These are phyloP conservation scores for Aeoliscus strigatus DNA, from an alignment of 2,797 vertebrate genomes.

Conservation along the genomic window DNA sequence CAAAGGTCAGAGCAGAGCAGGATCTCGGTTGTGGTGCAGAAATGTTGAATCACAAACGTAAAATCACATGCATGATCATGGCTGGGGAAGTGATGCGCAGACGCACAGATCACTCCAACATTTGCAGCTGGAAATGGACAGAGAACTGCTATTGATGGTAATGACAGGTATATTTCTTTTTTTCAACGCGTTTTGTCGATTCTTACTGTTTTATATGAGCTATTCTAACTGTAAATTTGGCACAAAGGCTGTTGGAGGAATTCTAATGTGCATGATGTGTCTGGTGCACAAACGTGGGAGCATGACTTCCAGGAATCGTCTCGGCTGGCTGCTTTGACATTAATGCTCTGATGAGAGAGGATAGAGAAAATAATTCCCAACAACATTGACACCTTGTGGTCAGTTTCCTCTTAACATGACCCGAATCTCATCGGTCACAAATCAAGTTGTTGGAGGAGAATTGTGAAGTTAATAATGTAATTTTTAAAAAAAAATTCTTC, in stretches of 20 bases:
- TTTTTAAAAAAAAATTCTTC: too few relatives aligned
- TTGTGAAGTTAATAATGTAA: too few relatives aligned
- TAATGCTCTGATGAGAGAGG: slow-evolving; percentile 29
- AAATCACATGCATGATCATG: slow-evolving; percentile 3
- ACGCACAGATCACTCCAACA: not conserved
- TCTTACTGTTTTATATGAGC: too few relatives aligned
- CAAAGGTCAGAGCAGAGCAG: slow-evolving; percentile 14
- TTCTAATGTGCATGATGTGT: too few relatives aligned
- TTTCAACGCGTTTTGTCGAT: too few relatives aligned
- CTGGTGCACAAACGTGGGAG: too few relatives aligned
- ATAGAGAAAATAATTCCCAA: slow-evolving; percentile 8
- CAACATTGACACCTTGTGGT: slow-evolving; percentile 69
- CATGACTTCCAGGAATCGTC: slow-evolving; percentile 43
- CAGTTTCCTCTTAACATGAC: slow-evolving; percentile 30
- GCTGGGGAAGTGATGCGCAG: not conserved
- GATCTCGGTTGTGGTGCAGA: not conserved
- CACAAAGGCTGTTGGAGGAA: too few relatives aligned
- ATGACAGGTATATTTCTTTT: too few relatives aligned
- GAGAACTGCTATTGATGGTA: too few relatives aligned
- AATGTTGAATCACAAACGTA: slow-evolving; percentile 9
- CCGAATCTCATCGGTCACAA: slow-evolving; percentile 25
- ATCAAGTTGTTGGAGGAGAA: slow-evolving; percentile 20
- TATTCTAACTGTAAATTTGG: too few relatives aligned
- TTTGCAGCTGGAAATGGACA: too few relatives aligned
- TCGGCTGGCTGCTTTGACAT: slow-evolving; percentile 24